Evolutionary conservation across 2,113 vertebrate genomes (phyloP), one percentile per base, ranked within the genome.

Genomic region (Picathartes gymnocephalus): DNA sequence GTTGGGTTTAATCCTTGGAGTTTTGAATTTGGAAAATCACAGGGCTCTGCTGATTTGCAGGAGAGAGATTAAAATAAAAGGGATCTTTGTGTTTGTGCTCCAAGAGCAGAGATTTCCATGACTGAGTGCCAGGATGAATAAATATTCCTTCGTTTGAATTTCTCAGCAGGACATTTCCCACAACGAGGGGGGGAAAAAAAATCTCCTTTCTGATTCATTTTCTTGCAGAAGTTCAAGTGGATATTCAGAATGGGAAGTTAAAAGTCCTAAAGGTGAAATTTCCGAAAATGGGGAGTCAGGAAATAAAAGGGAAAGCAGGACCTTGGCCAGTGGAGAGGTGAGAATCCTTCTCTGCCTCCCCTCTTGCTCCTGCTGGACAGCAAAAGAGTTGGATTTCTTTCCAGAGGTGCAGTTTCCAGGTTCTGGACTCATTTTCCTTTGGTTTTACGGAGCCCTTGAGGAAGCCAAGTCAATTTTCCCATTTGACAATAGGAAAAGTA

Each of bases 361-460:
- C 24, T 48, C 13, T 7, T 7, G 16, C 51, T 40, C 35, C 27
- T 37, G 17, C 44, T 42, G 50, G 22, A 39, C 11, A 48, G 18
- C 17, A 68, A 17, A 47, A 23, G 3, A 28, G 10, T 25, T 37
- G 3, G 15, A 30, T 24, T 69, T 23, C 56, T 33, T 50, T 24
- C 13, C 9, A 6, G 23, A 35, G 23, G 19, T 5, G 53, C 44
- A 58, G 21, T 25, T 76, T 27, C 27, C 40, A 50, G 50, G 24
- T 20, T 44, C 15, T 2, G 3, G 25, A 13, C 17, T 28, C 0
- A 0, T 71, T 89, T 70, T 13, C 40, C 27, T 62, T 60, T 16
- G 35, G 50, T 81, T 93, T 71, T 37, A 35, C 42, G 53, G n/a
- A 62, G 20, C 53, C 44, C 72, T 70, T 15, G 74, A 78, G 58